Conservation (phyloP, 2,113 vertebrate species). For the Pseudopodoces humilis region DNA sequence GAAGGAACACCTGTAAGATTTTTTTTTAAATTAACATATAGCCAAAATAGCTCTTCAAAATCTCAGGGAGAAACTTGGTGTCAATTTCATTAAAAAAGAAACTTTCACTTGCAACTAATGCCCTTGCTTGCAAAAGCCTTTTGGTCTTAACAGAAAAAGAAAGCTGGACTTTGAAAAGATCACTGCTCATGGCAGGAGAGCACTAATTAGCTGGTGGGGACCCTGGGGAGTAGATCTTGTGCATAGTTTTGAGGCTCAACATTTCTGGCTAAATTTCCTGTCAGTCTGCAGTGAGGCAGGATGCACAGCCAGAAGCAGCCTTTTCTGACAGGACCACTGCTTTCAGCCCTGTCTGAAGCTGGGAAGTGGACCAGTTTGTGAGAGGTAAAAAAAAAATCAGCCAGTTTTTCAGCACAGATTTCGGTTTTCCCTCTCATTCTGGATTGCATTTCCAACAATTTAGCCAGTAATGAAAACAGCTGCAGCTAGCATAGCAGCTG, state of each 20-base stretch:
- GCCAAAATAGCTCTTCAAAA: background rate
- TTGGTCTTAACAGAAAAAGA: slow-evolving; percentile 1
- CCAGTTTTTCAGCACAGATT: background rate
- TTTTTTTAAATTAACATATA: background rate
- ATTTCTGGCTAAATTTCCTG: background rate
- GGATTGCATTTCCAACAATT: background rate
- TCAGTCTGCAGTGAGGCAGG: background rate
- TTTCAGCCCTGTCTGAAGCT: background rate
- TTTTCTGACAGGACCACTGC: background rate
- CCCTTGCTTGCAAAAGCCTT: background rate
- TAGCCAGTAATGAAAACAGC: background rate
- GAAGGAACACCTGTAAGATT: background rate
- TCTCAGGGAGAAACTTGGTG: background rate
- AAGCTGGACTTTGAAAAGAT: slow-evolving; percentile 13
- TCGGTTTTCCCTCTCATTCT: background rate
- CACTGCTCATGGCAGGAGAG: background rate
- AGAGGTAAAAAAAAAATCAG: background rate
- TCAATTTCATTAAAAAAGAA: slow-evolving; percentile 1
- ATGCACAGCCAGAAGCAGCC: background rate
- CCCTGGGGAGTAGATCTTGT: background rate
- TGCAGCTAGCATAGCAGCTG: background rate
- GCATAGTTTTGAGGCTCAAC: background rate
- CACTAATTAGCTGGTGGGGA: background rate
- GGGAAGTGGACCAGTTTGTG: background rate
- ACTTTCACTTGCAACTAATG: background rate